Base-by-base conservation (phyloP, 2,888 invertebrate species). In the Serripes groenlandicus region DNA sequence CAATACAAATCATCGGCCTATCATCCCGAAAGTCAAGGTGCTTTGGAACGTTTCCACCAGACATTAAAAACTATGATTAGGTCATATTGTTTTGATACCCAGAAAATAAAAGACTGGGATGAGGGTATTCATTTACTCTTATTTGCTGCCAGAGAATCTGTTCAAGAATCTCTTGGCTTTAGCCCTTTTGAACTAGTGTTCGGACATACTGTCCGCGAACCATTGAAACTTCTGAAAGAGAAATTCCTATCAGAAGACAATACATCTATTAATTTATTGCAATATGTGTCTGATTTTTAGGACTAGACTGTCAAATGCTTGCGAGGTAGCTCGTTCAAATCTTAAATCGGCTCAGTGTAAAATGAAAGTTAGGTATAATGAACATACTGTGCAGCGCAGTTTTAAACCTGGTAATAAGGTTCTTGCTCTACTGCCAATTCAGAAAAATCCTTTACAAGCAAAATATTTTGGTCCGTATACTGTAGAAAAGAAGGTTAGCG, bases 31-130 rank as follows among this genome's bases (percentile, higher is more conserved):
- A 70, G 74, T 64, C 82, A 82, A 75, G 73, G 84, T 49, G 82
- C 78, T 15, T 60, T 78, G 34, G n/a, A n/a, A n/a, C n/a, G n/a
- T n/a, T 86, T 86, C 69, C 80, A 86, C 62, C 85, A 82, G 42
- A 83, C 78, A 28, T 60, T 75, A 15, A 81, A 83, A 23, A 81
- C 54, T 23, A 82, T 84, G 74, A 80, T 79, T 3, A 56, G 42
- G 32, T 69, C 77, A 64, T 78, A n/a, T n/a, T n/a, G 78, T 69
- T 83, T 78, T 83, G 75, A 83, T 49, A 73, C 60, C 18, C 56
- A 68, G 37, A 81, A 74, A n/a, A 62, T n/a, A n/a, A n/a, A n/a
- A n/a, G n/a, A 83, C 26, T 79, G 73, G 77, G 75, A 83, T 83
- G 66, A 85, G 37, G 70, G 79, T 28, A 79, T 79, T 26, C 74